Evolutionary conservation across 2,113 vertebrate genomes (phyloP).

Genomic region (Furnarius figulus): DNA sequence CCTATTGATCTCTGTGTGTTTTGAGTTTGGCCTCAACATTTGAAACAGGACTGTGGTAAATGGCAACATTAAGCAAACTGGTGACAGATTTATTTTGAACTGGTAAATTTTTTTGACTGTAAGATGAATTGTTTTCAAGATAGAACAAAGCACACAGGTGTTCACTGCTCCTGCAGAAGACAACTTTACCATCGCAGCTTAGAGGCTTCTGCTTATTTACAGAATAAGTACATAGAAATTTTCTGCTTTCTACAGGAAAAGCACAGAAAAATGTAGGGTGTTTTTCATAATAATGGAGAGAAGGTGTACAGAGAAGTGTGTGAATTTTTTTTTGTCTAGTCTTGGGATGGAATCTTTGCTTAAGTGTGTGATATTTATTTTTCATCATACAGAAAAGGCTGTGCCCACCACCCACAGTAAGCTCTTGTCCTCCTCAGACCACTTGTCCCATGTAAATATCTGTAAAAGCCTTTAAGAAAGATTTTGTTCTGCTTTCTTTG

Average conservation of each 20-base stretch:
- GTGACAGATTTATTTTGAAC: neutral
- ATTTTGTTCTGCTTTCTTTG: neutral
- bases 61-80: neutral
- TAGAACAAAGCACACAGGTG: neutral
- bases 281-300: neutral
- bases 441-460: neutral
- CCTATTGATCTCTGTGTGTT: neutral
- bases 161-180: neutral
- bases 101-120: neutral
- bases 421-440: neutral
- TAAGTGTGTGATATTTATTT: neutral
- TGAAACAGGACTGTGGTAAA: neutral
- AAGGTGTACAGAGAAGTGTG: neutral
- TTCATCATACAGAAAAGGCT: neutral
- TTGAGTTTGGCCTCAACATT: neutral
- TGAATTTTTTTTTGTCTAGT: neutral
- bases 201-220: neutral
- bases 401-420: neutral
- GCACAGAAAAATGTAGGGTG: neutral
- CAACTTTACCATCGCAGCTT: neutral
- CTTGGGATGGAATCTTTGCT: neutral
- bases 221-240: neutral
- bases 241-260: neutral
- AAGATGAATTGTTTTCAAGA: neutral
- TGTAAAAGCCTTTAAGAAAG: neutral